Evolutionary conservation across 2,888 invertebrate genomes (phyloP).

Genomic region (Thyatira batis): DNA sequence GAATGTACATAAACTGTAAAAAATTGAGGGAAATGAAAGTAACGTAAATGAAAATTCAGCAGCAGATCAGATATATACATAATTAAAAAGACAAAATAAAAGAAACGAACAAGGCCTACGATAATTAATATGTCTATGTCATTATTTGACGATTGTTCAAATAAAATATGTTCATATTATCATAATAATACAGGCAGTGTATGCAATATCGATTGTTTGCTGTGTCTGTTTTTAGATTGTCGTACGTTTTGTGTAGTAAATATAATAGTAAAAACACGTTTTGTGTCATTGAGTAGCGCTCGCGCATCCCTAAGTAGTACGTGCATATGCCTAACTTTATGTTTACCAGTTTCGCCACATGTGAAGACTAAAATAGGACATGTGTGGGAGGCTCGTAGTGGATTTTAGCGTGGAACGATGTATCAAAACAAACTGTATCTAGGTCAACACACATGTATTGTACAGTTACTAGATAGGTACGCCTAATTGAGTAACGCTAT

Average conservation of each 20-base stretch:
- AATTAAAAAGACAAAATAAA: no score
- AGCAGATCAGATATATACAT: neutral
- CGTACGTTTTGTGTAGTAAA: constrained; percentile 1
- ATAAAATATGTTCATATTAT: no score
- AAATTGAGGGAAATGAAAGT: no score
- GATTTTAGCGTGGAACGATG: constrained; percentile 33
- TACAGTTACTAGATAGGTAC: constrained; percentile 1
- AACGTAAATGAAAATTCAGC: no score
- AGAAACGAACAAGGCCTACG: no score
- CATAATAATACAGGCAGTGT: no score
- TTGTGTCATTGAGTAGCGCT: constrained; percentile 16
- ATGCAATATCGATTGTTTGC: neutral
- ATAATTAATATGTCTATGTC: no score
- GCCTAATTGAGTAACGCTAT: neutral
- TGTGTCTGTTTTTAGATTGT: neutral
- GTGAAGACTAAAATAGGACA: constrained; percentile 70
- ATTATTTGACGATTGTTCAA: no score
- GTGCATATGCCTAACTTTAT: constrained; percentile 16
- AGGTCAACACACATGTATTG: constrained; percentile 42
- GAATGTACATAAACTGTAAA: no score
- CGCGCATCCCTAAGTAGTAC: constrained; percentile 16
- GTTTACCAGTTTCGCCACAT: constrained; percentile 56
- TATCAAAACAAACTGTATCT: constrained; percentile 67
- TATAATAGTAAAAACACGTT: constrained; percentile 4
- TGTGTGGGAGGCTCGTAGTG: constrained; percentile 68